Percentiles rank a stretch among this genome's conserved stretches.
These are phyloP conservation scores for Trematomus loennbergii DNA, from an alignment of 2,113 vertebrate species.

Conservation along the genomic window DNA sequence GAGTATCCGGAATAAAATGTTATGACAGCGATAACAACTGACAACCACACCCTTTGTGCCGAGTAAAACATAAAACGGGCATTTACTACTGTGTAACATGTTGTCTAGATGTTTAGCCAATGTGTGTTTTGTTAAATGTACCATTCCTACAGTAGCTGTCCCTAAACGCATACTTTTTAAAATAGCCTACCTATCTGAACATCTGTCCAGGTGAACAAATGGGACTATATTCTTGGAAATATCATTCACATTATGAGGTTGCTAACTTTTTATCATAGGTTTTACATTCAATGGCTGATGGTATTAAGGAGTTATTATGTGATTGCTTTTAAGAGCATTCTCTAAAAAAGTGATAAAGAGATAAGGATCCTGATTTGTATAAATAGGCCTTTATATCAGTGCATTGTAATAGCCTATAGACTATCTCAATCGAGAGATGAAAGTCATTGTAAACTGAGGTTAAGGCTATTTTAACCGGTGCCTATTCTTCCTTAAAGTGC, in stretches of 20 bases:
- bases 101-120: background rate
- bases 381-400: background rate
- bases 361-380: background rate
- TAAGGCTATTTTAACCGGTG: background rate
- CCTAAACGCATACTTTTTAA: constrained; percentile 18
- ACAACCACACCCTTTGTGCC: background rate
- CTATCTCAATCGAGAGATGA: background rate
- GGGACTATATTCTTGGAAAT: background rate
- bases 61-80: background rate
- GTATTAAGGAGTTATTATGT: background rate
- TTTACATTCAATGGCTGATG: background rate
- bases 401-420: background rate
- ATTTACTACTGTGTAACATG: background rate
- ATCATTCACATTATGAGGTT: background rate
- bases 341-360: background rate
- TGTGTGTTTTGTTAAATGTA: background rate
- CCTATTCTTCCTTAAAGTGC: background rate
- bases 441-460: background rate
- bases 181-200: background rate
- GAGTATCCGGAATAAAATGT: background rate
- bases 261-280: background rate
- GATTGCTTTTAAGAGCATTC: background rate
- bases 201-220: background rate
- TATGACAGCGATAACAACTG: background rate
- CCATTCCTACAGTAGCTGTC: background rate